phyloP scores from a whole-genome alignment of 1,140 invertebrate genomes.

The Heliothis subflexa region DNA sequence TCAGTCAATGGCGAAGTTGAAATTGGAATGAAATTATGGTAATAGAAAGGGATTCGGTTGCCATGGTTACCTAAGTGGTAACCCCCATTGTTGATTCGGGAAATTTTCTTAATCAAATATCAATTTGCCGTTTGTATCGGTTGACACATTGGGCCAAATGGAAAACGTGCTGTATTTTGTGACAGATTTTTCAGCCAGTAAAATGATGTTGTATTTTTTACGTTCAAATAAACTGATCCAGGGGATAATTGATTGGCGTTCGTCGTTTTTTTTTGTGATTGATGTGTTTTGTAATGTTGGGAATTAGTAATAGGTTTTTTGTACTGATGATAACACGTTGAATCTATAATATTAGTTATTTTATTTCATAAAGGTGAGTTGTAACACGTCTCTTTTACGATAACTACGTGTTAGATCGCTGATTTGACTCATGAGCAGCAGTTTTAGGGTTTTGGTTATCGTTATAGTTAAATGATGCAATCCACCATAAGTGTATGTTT shows the following conservation, averaged over 20 bases:
- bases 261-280: background rate
- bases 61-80: slow-evolving; percentile 9
- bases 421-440: too few species aligned
- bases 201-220: background rate
- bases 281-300: background rate
- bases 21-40: slow-evolving; percentile 39
- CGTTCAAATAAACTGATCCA: background rate
- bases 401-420: too few species aligned
- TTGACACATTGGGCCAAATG: slow-evolving; percentile 1
- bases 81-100: slow-evolving; percentile 5
- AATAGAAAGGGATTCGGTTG: slow-evolving; percentile 11
- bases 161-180: background rate
- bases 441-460: too few species aligned
- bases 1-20: slow-evolving; percentile 24
- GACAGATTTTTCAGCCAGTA: background rate
- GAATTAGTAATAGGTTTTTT: background rate
- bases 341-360: too few species aligned
- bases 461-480: too few species aligned
- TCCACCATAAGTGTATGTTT: too few species aligned
- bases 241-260: background rate
- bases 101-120: slow-evolving; percentile 10
- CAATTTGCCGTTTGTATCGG: background rate
- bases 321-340: background rate
- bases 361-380: too few species aligned
- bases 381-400: too few species aligned